phyloP scores from a whole-genome alignment of 2,888 invertebrate genomes.

The Apamea crenata region DNA sequence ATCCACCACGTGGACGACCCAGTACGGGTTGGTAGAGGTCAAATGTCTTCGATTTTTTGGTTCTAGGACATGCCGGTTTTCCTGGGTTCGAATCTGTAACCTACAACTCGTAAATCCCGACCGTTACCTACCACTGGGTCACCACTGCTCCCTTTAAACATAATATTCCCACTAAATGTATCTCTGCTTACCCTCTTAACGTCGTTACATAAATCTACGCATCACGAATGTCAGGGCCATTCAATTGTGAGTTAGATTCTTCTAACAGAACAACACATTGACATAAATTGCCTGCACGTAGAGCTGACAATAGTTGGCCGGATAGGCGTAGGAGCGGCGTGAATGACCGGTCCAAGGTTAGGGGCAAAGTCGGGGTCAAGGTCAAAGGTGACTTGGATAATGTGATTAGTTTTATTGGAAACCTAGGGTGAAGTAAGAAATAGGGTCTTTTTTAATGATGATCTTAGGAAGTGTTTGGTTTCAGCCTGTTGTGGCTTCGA shows the following conservation, averaged over 20 bases:
- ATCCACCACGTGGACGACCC: too few relatives aligned
- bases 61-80: too few relatives aligned
- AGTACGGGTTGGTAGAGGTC: too few relatives aligned
- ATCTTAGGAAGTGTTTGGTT: not conserved
- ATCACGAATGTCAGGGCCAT: conserved; percentile 49
- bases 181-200: not conserved
- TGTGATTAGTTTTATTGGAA: not conserved
- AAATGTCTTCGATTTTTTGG: too few relatives aligned
- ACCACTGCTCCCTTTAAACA: not conserved
- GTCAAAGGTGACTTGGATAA: conserved; percentile 8
- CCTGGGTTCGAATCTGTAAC: too few relatives aligned
- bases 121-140: too few relatives aligned
- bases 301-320: conserved; percentile 65
- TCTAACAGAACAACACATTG: conserved; percentile 38
- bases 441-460: not conserved
- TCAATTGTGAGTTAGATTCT: conserved; percentile 52
- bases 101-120: too few relatives aligned
- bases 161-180: not conserved
- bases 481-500: too few relatives aligned
- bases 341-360: conserved; percentile 59
- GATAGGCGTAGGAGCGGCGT: conserved; percentile 68
- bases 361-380: conserved; percentile 37
- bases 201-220: conserved; percentile 20
- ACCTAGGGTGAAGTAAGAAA: too few relatives aligned
- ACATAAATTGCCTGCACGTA: conserved; percentile 58